phyloP scores from a whole-genome alignment of 1,140 invertebrate genomes.

The Notospermus geniculatus region DNA sequence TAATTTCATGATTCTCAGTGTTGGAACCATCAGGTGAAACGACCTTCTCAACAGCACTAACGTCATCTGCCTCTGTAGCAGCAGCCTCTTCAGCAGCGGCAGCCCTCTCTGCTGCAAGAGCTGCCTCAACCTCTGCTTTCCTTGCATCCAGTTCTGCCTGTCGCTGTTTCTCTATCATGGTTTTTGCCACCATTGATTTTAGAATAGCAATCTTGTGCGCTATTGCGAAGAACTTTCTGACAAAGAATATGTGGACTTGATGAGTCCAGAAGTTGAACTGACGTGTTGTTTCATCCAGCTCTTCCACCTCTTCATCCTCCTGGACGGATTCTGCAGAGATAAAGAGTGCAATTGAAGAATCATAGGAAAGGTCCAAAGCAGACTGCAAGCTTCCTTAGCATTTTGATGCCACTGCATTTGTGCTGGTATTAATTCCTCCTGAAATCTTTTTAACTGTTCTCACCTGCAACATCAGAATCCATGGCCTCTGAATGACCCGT shows the following conservation, averaged over 20 bases:
- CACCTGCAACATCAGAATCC: too few relatives aligned
- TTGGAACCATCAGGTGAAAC: neutral
- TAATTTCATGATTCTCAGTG: neutral
- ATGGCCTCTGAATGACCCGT: constrained; percentile 21
- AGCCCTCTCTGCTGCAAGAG: neutral
- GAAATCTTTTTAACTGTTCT: too few relatives aligned
- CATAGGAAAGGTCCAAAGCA: too few relatives aligned
- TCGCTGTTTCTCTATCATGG: constrained; percentile 18
- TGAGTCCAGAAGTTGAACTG: constrained; percentile 56
- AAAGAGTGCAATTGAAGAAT: too few relatives aligned
- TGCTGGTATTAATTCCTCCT: too few relatives aligned
- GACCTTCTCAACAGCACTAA: neutral
- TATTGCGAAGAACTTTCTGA: constrained; percentile 47
- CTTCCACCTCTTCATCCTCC: constrained; percentile 36
- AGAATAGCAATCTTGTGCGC: constrained; percentile 35
- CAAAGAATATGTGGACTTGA: constrained; percentile 54
- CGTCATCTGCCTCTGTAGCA: neutral
- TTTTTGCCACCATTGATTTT: constrained; percentile 30
- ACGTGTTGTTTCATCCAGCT: constrained; percentile 47
- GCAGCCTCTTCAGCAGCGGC: neutral
- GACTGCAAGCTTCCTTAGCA: too few relatives aligned
- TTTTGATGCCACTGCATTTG: too few relatives aligned
- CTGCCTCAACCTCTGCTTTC: neutral
- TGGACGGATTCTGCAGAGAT: constrained; percentile 16
- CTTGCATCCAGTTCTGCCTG: neutral